These are phyloP conservation scores for Eira barbara DNA, from an alignment of 2,113 vertebrate species.

Conservation along the genomic window DNA sequence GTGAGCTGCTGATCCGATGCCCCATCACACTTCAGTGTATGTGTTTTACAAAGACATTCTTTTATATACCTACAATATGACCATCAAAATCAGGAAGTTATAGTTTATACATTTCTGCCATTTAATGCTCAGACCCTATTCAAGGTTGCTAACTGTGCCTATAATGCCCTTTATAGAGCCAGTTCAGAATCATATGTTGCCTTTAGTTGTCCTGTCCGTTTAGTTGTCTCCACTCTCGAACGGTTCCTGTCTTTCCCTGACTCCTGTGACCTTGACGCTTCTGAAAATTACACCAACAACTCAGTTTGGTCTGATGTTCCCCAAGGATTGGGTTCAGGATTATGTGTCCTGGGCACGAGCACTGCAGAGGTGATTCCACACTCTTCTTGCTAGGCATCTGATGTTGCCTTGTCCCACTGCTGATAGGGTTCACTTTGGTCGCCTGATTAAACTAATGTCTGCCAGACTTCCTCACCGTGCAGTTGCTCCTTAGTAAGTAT, in stretches of 20 bases:
- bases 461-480: neutral
- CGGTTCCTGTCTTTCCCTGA: neutral
- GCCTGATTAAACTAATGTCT: neutral
- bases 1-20: neutral
- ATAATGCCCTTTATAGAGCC: neutral
- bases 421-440: neutral
- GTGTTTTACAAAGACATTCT: neutral
- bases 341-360: neutral
- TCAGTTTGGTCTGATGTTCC: neutral
- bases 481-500: neutral
- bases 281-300: neutral
- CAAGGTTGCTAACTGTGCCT: neutral
- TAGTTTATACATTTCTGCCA: neutral
- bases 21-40: neutral
- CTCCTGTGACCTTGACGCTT: neutral
- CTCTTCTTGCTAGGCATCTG: neutral
- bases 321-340: neutral
- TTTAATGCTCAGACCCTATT: neutral
- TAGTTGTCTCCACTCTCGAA: neutral
- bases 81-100: neutral
- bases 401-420: neutral
- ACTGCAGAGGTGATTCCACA: too few relatives aligned
- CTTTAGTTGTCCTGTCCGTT: neutral
- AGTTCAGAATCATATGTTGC: neutral
- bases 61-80: neutral